Conservation (phyloP, 92 coral and sea anemone genomes). For the Phenganax marumi region DNA sequence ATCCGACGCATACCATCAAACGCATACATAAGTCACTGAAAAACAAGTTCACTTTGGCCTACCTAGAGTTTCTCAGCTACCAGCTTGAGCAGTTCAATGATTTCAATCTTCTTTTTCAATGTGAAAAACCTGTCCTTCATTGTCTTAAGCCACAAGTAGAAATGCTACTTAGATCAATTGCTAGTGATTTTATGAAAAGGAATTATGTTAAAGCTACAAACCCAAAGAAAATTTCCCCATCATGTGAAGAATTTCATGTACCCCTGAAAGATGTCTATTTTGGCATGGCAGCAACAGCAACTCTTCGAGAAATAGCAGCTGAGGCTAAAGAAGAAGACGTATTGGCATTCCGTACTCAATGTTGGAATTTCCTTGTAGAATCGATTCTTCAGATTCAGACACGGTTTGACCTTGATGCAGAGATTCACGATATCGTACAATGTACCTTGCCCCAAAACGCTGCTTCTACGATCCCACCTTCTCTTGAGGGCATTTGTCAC, state of each 20-base stretch:
- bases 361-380: not conserved
- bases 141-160: slow-evolving; percentile 30
- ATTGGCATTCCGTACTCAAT: not conserved
- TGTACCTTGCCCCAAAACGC: not conserved
- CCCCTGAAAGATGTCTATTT: slow-evolving; percentile 7
- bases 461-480: not conserved
- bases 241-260: slow-evolving; percentile 3
- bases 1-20: slow-evolving; percentile 51
- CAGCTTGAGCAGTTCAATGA: slow-evolving; percentile 55
- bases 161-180: slow-evolving; percentile 12
- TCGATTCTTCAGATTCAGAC: not conserved
- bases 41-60: slow-evolving; percentile 55
- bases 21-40: slow-evolving; percentile 36
- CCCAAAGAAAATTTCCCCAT: slow-evolving; percentile 16
- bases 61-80: slow-evolving; percentile 58
- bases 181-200: slow-evolving; percentile 32
- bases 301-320: not conserved
- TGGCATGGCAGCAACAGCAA: slow-evolving; percentile 8
- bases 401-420: slow-evolving; percentile 4
- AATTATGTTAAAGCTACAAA: slow-evolving; percentile 10
- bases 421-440: not conserved
- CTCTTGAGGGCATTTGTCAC: not conserved
- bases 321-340: not conserved
- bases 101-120: slow-evolving; percentile 57
- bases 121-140: slow-evolving; percentile 57